These are phyloP conservation scores for Lasioglossum oenotherae DNA, from an alignment of 2,888 invertebrate genomes.

Conservation along the genomic window DNA sequence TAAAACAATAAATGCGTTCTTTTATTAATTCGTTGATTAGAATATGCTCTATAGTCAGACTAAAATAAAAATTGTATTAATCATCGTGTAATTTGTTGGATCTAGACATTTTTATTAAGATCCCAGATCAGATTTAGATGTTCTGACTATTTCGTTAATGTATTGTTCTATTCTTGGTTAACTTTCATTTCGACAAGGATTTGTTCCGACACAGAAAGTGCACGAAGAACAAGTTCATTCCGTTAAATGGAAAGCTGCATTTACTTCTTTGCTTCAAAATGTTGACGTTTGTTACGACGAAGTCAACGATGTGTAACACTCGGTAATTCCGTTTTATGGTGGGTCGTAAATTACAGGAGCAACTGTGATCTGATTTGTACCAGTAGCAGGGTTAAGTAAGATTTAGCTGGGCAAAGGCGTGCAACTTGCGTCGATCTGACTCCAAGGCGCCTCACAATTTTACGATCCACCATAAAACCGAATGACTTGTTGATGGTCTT, in stretches of 20 bases:
- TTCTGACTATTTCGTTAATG: no score
- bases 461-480: not conserved
- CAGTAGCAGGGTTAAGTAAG: constrained; percentile 12
- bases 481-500: constrained; percentile 7
- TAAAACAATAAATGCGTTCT: no score
- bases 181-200: not conserved
- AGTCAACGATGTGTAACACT: constrained; percentile 1
- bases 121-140: not conserved
- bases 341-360: not conserved
- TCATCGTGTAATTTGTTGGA: not conserved
- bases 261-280: not conserved
- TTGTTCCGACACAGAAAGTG: not conserved
- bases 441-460: not conserved
- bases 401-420: constrained; percentile 4
- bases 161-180: not conserved
- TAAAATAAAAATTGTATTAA: no score
- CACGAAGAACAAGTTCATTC: not conserved
- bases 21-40: no score
- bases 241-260: not conserved
- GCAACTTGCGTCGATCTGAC: not conserved
- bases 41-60: no score
- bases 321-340: not conserved
- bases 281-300: constrained; percentile 18
- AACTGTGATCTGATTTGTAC: constrained; percentile 16
- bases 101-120: not conserved